Evolutionary conservation across 2,888 invertebrate species (phyloP).

Genomic region (Drosophila kuntzei): DNA sequence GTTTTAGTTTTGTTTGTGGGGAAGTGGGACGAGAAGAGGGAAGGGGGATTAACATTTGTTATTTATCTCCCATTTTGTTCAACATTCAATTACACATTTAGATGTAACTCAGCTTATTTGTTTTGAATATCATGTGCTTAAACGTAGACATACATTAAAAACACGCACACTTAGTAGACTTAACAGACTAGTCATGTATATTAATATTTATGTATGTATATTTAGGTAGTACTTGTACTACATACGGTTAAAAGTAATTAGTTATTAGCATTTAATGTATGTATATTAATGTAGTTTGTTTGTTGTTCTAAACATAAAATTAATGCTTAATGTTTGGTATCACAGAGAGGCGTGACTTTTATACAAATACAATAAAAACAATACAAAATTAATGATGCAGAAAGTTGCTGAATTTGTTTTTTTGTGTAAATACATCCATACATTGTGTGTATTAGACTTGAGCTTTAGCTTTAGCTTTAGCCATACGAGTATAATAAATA

Average conservation of each 20-base stretch:
- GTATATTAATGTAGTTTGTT: conserved; percentile 68
- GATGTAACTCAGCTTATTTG: conserved; percentile 50
- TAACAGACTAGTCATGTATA: conserved; percentile 51
- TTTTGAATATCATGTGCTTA: conserved; percentile 64
- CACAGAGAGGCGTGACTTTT: conserved; percentile 85
- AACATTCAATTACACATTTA: conserved; percentile 50
- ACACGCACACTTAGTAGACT: conserved; percentile 73
- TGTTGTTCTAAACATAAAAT: conserved; percentile 76
- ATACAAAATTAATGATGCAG: conserved; percentile 57
- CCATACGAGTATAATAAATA: conserved; percentile 46
- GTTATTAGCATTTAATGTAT: conserved; percentile 30
- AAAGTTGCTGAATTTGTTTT: conserved; percentile 41
- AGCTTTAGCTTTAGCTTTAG: conserved; percentile 45
- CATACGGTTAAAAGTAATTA: conserved; percentile 28
- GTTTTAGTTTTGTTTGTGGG: conserved; percentile 17
- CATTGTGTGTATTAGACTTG: conserved; percentile 42
- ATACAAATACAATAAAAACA: conserved; percentile 67
- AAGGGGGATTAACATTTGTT: conserved; percentile 22
- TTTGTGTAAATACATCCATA: conserved; percentile 44
- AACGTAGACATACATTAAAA: conserved; percentile 70
- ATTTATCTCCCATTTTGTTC: conserved; percentile 42
- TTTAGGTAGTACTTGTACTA: conserved; percentile 32
- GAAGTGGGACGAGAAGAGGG: conserved; percentile 2
- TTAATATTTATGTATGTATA: conserved; percentile 35
- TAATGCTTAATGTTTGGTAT: conserved; percentile 83